These are phyloP conservation scores for Pangasius larnaudii DNA, from an alignment of 2,797 vertebrate genomes.

Conservation along the genomic window DNA sequence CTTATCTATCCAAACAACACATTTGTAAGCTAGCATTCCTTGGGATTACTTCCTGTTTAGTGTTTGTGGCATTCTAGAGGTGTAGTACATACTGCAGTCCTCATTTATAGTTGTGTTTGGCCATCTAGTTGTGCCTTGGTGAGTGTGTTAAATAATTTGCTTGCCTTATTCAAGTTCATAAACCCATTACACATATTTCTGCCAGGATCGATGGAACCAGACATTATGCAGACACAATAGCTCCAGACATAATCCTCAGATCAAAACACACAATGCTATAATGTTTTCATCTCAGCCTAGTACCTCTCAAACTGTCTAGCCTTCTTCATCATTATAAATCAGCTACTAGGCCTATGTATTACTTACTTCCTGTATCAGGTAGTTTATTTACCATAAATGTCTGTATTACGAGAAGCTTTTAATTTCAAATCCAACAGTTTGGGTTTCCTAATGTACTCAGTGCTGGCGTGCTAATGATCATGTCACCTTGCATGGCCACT, in stretches of 20 bases:
- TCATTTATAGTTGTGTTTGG: too few relatives aligned
- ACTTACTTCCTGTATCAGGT: background rate
- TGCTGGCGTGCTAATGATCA: background rate
- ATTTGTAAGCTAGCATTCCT: background rate
- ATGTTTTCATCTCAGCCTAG: background rate
- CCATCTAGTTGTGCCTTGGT: background rate
- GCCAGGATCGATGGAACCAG: background rate
- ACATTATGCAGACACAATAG: background rate
- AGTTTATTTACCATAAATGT: background rate
- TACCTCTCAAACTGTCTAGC: background rate
- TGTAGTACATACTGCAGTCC: background rate
- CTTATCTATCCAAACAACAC: background rate
- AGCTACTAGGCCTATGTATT: background rate
- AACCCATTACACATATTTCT: background rate
- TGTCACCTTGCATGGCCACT: background rate
- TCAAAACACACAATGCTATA: background rate
- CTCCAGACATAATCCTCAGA: background rate
- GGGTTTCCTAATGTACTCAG: background rate
- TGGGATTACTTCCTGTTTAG: background rate
- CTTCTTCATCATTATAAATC: background rate
- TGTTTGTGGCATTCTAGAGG: background rate
- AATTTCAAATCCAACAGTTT: background rate
- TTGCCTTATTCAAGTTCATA: background rate
- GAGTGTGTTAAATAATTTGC: background rate
- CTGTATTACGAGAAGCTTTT: background rate